Conservation (phyloP, 2,888 invertebrate species). For the Eupithecia abbreviata region DNA sequence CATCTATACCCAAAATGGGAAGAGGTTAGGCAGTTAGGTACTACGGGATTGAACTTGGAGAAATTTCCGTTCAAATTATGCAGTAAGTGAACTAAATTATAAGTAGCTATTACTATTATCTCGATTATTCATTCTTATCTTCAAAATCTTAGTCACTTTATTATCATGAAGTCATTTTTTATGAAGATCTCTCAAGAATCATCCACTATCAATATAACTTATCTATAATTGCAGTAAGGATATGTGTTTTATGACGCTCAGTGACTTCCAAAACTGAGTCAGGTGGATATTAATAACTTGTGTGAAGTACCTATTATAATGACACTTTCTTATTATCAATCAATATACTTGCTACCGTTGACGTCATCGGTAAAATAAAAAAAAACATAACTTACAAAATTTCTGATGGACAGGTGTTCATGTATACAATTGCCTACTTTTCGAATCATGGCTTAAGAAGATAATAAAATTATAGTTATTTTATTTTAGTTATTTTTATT, state of each 20-base stretch:
- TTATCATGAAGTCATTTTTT: conserved; percentile 18
- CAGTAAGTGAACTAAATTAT: conserved; percentile 7
- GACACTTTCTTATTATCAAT: too few relatives aligned
- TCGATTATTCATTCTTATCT: conserved; percentile 19
- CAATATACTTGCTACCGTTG: neutral
- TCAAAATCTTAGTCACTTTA: conserved; percentile 28
- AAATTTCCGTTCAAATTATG: neutral
- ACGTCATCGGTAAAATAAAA: neutral
- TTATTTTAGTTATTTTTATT: neutral
- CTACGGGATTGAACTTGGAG: neutral
- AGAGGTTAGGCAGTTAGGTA: neutral
- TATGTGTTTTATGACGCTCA: neutral
- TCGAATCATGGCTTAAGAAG: neutral
- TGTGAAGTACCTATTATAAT: too few relatives aligned
- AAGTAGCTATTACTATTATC: conserved; percentile 4
- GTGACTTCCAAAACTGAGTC: neutral
- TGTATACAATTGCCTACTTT: neutral
- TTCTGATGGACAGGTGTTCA: neutral
- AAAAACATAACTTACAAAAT: neutral
- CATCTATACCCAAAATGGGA: neutral
- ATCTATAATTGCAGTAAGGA: conserved; percentile 5
- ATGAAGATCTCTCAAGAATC: conserved; percentile 14
- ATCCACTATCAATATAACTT: conserved; percentile 18
- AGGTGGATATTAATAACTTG: neutral
- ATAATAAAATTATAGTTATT: neutral